Conservation (phyloP, 2,888 invertebrate species). For the Alsophila aescularia region DNA sequence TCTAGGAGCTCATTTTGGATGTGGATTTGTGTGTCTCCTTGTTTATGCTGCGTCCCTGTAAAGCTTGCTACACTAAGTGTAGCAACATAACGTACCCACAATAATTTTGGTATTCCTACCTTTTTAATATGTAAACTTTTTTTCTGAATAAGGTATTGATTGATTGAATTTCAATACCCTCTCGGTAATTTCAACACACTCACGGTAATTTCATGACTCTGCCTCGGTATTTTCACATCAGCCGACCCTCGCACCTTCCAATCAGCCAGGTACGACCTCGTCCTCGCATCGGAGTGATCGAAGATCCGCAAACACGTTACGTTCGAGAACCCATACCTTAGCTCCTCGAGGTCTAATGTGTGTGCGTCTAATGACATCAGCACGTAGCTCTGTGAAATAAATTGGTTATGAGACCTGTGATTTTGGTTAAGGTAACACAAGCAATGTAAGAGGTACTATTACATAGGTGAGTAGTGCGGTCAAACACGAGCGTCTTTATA, state of each 20-base stretch:
- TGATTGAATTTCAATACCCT: no score
- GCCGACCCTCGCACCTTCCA: conserved; percentile 66
- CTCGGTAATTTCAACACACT: conserved; percentile 27
- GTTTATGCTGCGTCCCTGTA: no score
- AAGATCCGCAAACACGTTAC: conserved; percentile 88
- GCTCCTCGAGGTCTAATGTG: conserved; percentile 86
- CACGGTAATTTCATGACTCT: conserved; percentile 69
- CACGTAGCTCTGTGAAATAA: conserved; percentile 68
- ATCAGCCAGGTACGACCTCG: conserved; percentile 77
- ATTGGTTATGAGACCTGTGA: not conserved
- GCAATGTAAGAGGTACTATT: no score
- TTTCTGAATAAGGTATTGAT: no score
- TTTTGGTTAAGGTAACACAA: not conserved
- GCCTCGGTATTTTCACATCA: conserved; percentile 61
- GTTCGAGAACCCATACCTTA: conserved; percentile 86
- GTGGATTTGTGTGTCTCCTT: no score
- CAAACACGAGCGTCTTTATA: no score
- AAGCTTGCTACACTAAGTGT: no score
- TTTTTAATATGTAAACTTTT: no score
- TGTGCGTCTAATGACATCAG: conserved; percentile 86
- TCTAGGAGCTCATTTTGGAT: no score
- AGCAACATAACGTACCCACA: no score
- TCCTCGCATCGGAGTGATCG: conserved; percentile 82
- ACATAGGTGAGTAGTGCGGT: no score
- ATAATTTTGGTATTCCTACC: no score